A percentile compares a stretch with the other conserved stretches of the same genome.
Evolutionary conservation across 2,797 vertebrate genomes (phyloP).

Genomic region (Remorina albescens): DNA sequence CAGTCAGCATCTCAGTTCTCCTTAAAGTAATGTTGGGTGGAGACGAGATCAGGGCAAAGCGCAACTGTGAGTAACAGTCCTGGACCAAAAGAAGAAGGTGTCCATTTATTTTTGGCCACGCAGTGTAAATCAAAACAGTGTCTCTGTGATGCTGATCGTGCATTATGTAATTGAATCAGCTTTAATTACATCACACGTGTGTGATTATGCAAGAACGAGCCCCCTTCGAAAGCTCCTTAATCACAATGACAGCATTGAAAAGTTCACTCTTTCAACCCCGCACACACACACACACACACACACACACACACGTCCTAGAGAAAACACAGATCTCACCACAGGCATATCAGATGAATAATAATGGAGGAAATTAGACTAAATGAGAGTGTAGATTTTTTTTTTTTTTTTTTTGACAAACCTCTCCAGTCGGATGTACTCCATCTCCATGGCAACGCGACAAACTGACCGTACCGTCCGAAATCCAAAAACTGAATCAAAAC

Average conservation of each 20-base stretch:
- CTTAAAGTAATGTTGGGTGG: neutral
- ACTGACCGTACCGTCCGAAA: slow-evolving; percentile 42
- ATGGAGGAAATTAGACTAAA: slow-evolving; percentile 39
- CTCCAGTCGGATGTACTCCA: slow-evolving; percentile 74
- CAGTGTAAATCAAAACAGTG: slow-evolving; percentile 28
- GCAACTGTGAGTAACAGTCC: neutral
- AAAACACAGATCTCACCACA: slow-evolving; percentile 19
- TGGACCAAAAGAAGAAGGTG: neutral
- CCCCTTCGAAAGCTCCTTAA: slow-evolving; percentile 44
- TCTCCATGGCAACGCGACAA: slow-evolving; percentile 73
- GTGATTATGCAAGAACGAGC: slow-evolving; percentile 63
- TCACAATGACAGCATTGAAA: slow-evolving; percentile 73
- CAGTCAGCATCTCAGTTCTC: neutral
- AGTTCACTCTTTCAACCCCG: slow-evolving; percentile 44
- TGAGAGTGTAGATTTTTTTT: slow-evolving; percentile 28
- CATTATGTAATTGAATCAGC: slow-evolving; percentile 69
- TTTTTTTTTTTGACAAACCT: slow-evolving; percentile 64
- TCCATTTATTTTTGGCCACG: slow-evolving; percentile 13
- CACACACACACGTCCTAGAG: slow-evolving; percentile 6
- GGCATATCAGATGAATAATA: slow-evolving; percentile 53
- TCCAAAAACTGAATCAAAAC: slow-evolving; percentile 65
- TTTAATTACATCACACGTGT: slow-evolving; percentile 64
- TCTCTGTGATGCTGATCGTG: neutral
- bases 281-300: slow-evolving; percentile 10
- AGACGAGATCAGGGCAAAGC: neutral